Evolutionary conservation across 2,888 invertebrate species (phyloP), one percentile per base, ranked within the genome.

Genomic region (Lagria hirta): DNA sequence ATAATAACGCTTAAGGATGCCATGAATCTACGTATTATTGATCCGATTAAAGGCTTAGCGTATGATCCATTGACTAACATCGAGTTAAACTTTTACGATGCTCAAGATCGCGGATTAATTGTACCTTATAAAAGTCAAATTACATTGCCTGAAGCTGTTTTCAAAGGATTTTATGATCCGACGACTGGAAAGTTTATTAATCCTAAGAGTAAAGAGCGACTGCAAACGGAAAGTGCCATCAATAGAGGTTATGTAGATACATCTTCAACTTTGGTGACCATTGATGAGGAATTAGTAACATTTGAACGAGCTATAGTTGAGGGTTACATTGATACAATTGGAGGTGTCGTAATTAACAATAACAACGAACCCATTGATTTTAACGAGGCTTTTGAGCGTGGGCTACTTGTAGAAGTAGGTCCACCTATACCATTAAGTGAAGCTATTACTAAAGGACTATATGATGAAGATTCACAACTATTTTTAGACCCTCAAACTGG

Each of bases 151-250:
- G 91, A 92, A 73, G 93, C 93, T 1, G 85, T 94, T n/a, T 87
- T 87, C 61, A 86, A 88, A 71, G 92, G 92, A n/a, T 81, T 88
- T 50, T 93, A 92, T 63, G 90, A 95, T 74, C 85, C 88, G 0
- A 80, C 82, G 58, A 84, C 86, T 18, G 92, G 93, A 28, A 83
- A 86, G 62, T 88, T 91, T 63, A 84, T 84, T 20, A 86, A 87
- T 66, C 84, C 88, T 2, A 79, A 82, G 59, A 86, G 84, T n/a
- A 83, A 84, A 57, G 87, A 88, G 68, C 84, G 86, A 65, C 71
- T 92, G 48, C 82, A 84, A 52, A 84, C 89, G 34, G 86, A 89
- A 70, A 82, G 86, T 58, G 93, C 94, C 37, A 86, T 93, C 62
- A 83, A 83, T 63, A 82, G 86, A 62, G 90, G 90, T 48, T 81